phyloP scores from a whole-genome alignment of 2,888 invertebrate genomes.

The Phalangium opilio region DNA sequence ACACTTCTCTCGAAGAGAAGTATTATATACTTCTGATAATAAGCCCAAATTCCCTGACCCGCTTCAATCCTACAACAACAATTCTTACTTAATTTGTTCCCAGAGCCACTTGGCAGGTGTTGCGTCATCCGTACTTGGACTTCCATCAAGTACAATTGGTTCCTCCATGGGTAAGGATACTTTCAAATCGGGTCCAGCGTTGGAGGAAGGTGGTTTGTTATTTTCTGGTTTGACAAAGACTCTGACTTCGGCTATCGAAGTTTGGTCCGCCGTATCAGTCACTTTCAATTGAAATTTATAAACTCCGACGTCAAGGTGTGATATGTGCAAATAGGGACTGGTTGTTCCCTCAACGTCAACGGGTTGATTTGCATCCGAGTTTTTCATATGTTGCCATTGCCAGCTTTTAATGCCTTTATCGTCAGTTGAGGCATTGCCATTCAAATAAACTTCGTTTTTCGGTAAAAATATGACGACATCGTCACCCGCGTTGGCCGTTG shows the following conservation, averaged over 20 bases:
- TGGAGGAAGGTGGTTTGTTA: constrained; percentile 35
- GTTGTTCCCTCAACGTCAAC: constrained; percentile 88
- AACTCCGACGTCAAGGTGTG: constrained; percentile 81
- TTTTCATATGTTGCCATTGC: constrained; percentile 73
- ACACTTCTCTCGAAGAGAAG: too few relatives aligned
- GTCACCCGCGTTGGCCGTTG: constrained; percentile 84
- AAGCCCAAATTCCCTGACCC: too few relatives aligned
- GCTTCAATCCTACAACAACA: too few relatives aligned
- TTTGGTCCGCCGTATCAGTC: constrained; percentile 77
- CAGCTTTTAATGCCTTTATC: constrained; percentile 83
- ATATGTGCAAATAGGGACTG: constrained; percentile 71
- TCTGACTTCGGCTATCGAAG: constrained; percentile 69
- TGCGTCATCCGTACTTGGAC: constrained; percentile 59
- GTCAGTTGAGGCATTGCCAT: constrained; percentile 79
- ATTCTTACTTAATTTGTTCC: constrained; percentile 55
- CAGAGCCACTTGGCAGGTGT: constrained; percentile 66
- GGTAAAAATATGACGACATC: constrained; percentile 80
- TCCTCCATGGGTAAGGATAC: constrained; percentile 63
- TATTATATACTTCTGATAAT: too few relatives aligned
- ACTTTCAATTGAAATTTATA: constrained; percentile 87
- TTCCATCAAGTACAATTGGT: constrained; percentile 60
- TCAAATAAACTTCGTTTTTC: constrained; percentile 63
- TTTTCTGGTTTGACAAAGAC: constrained; percentile 70
- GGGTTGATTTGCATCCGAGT: constrained; percentile 56
- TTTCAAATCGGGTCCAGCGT: constrained; percentile 42